Evolutionary conservation across 2,888 invertebrate genomes (phyloP), one percentile per base, ranked within the genome.

Genomic region (Coenonympha arcania): DNA sequence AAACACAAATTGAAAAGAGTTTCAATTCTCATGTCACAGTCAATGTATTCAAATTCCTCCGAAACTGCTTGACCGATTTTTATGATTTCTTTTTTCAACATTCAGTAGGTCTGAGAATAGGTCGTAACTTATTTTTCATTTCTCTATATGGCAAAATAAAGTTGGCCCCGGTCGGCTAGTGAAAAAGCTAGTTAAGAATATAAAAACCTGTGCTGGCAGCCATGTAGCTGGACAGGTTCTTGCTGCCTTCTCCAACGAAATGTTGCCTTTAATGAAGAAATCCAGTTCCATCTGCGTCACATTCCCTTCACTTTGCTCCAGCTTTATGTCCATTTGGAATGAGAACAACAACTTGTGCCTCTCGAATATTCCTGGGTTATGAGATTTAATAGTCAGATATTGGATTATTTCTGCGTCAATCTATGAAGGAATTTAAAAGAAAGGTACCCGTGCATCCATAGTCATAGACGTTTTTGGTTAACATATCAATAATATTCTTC

Each of bases 261-360:
- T 90, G 59, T 91, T 92, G 34, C 94, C 95, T 66, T 96, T 96
- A 60, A 96, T 94, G 71, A 97, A 96, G 83, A 97, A 97, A 70
- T 96, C 95, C 19, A 97, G 72, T 68, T 96, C 91, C 4, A 78
- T 68, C 65, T 94, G 95, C 0, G 71, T 75, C 1, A 96, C 77
- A 16, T 81, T 68, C 0, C 79, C 88, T 5, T 89, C 87, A 61
- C 91, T 92, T 71, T 93, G 91, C 62, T 95, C 91, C 57, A 97
- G 73, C 69, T 93, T 94, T 11, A 92, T 90, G 53, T 94, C 91
- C 85, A 97, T 95, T 90, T 95, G 95, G 75, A 97, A 95, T 0
- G 96, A 96, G 74, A 91, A 96, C 16, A 97, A 83, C 24, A 97
- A 81, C 72, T 97, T 96, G 82, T 97, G 96, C 34, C 91, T 91